Evolutionary conservation across 2,888 invertebrate species (phyloP).

Genomic region (Orthonevra nobilis): DNA sequence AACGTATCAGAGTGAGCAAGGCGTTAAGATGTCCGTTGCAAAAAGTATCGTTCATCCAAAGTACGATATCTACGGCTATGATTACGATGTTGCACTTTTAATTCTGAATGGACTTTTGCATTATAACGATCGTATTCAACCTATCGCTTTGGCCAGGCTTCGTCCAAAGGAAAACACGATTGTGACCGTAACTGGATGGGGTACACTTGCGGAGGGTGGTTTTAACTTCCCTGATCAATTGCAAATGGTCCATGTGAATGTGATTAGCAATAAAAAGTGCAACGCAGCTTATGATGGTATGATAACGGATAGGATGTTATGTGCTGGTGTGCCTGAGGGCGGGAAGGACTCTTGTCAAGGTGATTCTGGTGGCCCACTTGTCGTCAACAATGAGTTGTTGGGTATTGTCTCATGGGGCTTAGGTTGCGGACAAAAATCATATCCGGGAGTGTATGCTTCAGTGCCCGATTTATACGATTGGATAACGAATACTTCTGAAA

Average conservation of each 20-base stretch:
- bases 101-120: conserved; percentile 81
- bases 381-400: conserved; percentile 71
- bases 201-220: conserved; percentile 69
- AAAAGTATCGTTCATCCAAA: conserved; percentile 82
- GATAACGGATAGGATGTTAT: conserved; percentile 75
- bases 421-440: conserved; percentile 73
- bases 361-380: conserved; percentile 77
- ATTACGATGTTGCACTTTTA: conserved; percentile 83
- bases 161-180: conserved; percentile 69
- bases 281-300: conserved; percentile 68
- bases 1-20: conserved; percentile 61
- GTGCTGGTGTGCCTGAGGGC: conserved; percentile 73
- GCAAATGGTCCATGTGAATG: conserved; percentile 73
- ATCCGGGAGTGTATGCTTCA: conserved; percentile 75
- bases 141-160: conserved; percentile 83
- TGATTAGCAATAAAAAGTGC: conserved; percentile 73
- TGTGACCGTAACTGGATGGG: conserved; percentile 76
- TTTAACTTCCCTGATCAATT: conserved; percentile 69
- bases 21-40: conserved; percentile 80
- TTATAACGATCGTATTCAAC: conserved; percentile 81
- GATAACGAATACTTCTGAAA: conserved; percentile 61
- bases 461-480: conserved; percentile 73
- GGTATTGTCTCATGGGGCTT: conserved; percentile 77
- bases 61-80: conserved; percentile 81
- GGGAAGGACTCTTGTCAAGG: conserved; percentile 77